Evolutionary conservation across 2,797 vertebrate species (phyloP).

Genomic region (Arnoldichthys spilopterus): DNA sequence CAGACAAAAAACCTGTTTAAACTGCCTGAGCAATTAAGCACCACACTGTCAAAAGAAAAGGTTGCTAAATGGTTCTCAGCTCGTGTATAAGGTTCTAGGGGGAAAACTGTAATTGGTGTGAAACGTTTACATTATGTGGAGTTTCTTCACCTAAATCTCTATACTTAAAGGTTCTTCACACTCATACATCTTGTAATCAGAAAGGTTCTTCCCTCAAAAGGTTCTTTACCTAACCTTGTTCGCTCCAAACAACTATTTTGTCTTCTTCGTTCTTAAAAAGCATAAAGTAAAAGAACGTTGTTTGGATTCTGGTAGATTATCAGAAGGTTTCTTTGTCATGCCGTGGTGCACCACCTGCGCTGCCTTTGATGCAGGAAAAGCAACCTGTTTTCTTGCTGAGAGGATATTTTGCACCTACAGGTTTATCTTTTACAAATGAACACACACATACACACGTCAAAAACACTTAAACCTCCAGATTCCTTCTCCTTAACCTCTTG

Average conservation of each 20-base stretch:
- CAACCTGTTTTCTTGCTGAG: background rate
- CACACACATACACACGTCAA: background rate
- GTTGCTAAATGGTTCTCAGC: background rate
- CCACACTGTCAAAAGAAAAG: background rate
- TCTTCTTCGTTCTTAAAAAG: background rate
- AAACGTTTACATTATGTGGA: background rate
- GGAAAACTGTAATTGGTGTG: background rate
- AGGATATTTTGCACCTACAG: background rate
- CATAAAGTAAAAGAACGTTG: background rate
- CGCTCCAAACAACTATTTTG: background rate
- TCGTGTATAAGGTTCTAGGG: background rate
- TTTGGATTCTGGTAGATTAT: too few species aligned
- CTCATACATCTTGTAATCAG: too few species aligned
- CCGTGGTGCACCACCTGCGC: background rate
- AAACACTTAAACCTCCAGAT: conserved; percentile 60
- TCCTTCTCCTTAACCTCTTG: conserved; percentile 58
- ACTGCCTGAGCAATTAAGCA: background rate
- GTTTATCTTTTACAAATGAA: background rate
- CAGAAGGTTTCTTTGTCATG: background rate
- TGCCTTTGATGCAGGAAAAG: background rate
- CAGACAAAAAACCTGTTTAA: background rate
- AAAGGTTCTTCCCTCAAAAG: too few species aligned
- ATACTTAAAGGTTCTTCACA: too few species aligned
- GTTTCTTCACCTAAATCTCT: background rate
- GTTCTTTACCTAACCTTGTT: background rate